Evolutionary conservation across 2,113 vertebrate species (phyloP).

Genomic region (Ceuthmochares aereus): DNA sequence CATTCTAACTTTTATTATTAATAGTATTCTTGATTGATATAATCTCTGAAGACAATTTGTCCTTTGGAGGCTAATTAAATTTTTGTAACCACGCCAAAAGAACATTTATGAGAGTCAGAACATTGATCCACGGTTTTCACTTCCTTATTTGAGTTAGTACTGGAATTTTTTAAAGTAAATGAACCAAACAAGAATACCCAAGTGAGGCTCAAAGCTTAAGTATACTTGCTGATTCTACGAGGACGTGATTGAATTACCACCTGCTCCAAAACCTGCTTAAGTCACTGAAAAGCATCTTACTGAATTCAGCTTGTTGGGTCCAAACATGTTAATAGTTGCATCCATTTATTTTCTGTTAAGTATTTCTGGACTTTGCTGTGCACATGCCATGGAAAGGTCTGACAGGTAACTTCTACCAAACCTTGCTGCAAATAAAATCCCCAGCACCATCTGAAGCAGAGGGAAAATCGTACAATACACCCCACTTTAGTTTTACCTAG

Average conservation of each 20-base stretch:
- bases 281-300: background rate
- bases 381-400: background rate
- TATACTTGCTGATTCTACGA: fast-evolving
- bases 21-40: constrained; percentile 52
- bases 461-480: background rate
- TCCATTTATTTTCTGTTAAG: background rate
- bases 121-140: constrained; percentile 22
- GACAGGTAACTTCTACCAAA: background rate
- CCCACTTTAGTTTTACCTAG: background rate
- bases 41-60: constrained; percentile 76
- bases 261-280: background rate
- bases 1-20: constrained; percentile 40
- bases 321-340: background rate
- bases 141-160: constrained; percentile 39
- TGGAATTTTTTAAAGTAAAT: constrained; percentile 3
- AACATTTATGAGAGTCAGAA: constrained; percentile 67
- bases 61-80: constrained; percentile 76
- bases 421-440: background rate
- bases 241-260: background rate
- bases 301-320: background rate
- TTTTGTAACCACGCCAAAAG: constrained; percentile 72
- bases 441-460: background rate
- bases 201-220: background rate
- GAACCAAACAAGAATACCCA: background rate
- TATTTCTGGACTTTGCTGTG: background rate